Evolutionary conservation across 2,888 invertebrate species (phyloP).

Genomic region (Cantharis rufa): DNA sequence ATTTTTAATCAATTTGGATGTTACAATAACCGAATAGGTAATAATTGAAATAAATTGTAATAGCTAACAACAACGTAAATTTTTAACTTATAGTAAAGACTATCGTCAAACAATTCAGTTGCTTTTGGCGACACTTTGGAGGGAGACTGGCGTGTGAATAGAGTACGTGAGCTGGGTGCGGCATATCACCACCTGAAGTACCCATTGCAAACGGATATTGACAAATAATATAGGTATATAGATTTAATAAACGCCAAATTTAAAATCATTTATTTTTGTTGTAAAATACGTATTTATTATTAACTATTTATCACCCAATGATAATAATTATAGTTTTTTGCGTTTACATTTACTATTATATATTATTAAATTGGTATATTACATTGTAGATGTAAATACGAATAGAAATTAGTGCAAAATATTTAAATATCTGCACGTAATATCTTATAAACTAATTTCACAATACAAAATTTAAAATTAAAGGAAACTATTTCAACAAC

Average conservation of each 20-base stretch:
- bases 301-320: no score
- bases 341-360: no score
- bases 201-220: conserved; percentile 29
- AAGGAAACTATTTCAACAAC: no score
- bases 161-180: conserved; percentile 37
- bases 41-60: not conserved
- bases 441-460: no score
- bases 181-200: conserved; percentile 21
- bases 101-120: conserved; percentile 16
- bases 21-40: not conserved
- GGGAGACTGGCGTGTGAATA: conserved; percentile 36
- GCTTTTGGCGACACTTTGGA: conserved; percentile 25
- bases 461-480: no score
- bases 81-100: conserved; percentile 2
- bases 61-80: not conserved
- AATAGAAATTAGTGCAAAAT: no score
- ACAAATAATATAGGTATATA: conserved; percentile 18
- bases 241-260: not conserved
- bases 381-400: no score
- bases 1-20: not conserved
- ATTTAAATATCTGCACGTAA: no score
- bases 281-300: not conserved
- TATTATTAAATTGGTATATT: no score
- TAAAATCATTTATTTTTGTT: not conserved
- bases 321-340: no score